phyloP scores from a whole-genome alignment of 2,113 vertebrate species.

The Proterorhinus semilunaris region DNA sequence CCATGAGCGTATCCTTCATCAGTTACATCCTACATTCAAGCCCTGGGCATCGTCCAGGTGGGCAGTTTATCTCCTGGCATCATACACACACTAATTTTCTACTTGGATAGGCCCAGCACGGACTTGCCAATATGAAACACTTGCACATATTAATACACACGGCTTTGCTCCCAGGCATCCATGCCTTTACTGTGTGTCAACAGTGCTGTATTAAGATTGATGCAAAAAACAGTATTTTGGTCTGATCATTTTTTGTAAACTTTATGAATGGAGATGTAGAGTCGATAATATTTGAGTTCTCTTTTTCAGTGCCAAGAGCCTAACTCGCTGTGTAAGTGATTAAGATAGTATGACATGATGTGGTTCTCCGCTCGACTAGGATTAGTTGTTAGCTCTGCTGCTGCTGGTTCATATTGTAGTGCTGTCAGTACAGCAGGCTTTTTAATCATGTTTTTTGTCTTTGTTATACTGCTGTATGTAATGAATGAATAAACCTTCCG shows the following conservation, averaged over 20 bases:
- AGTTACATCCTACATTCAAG: conserved; percentile 26
- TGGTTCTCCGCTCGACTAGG: background rate
- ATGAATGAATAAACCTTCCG: too few species aligned
- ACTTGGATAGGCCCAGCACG: conserved; percentile 60
- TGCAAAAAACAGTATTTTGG: conserved; percentile 44
- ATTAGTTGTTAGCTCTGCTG: conserved; percentile 6
- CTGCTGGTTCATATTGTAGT: conserved; percentile 7
- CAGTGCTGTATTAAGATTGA: conserved; percentile 21
- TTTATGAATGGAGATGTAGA: background rate
- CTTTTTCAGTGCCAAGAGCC: background rate
- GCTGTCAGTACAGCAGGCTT: background rate
- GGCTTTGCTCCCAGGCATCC: conserved; percentile 2
- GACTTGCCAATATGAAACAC: conserved; percentile 32
- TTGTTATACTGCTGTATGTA: too few species aligned
- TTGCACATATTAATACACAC: conserved; percentile 31
- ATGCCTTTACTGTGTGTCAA: conserved; percentile 16
- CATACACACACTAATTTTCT: conserved; percentile 63
- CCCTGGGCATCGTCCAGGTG: conserved; percentile 65
- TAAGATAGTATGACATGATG: conserved; percentile 11
- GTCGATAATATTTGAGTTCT: background rate
- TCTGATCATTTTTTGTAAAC: conserved; percentile 4
- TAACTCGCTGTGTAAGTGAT: conserved; percentile 9
- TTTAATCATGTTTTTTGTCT: background rate
- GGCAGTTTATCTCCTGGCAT: conserved; percentile 58
- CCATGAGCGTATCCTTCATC: conserved; percentile 25